Percentiles rank a stretch among this genome's conserved stretches.
phyloP scores from a whole-genome alignment of 2,797 vertebrate species.

The Margarornis squamiger region DNA sequence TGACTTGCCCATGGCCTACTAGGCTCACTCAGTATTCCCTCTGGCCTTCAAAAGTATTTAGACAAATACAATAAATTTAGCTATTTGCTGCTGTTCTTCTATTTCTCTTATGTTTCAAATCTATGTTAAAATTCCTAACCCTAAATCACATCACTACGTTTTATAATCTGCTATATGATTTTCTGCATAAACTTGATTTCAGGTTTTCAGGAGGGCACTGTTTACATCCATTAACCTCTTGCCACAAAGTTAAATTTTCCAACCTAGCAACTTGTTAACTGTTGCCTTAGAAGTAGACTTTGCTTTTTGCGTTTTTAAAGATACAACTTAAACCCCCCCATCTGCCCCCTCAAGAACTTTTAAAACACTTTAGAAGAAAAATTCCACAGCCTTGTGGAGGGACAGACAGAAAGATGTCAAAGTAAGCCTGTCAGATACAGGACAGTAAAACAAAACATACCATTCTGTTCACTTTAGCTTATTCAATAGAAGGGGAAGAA shows the following conservation, averaged over 20 bases:
- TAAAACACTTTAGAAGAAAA: neutral
- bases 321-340: neutral
- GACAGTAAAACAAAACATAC: neutral
- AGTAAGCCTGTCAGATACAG: neutral
- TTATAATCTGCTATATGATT: neutral
- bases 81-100: neutral
- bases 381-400: neutral
- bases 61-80: neutral
- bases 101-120: neutral
- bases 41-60: neutral
- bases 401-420: neutral
- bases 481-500: neutral
- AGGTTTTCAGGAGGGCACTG: neutral
- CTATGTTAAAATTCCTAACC: neutral
- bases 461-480: neutral
- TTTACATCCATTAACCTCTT: neutral
- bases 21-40: neutral
- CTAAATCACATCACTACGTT: neutral
- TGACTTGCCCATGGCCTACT: neutral
- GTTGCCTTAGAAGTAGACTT: neutral
- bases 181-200: neutral
- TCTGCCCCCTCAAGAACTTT: neutral
- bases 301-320: neutral
- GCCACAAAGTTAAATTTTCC: neutral
- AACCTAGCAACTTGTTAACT: neutral